phyloP scores from a whole-genome alignment of 2,888 invertebrate genomes.

The Eilema depressum region DNA sequence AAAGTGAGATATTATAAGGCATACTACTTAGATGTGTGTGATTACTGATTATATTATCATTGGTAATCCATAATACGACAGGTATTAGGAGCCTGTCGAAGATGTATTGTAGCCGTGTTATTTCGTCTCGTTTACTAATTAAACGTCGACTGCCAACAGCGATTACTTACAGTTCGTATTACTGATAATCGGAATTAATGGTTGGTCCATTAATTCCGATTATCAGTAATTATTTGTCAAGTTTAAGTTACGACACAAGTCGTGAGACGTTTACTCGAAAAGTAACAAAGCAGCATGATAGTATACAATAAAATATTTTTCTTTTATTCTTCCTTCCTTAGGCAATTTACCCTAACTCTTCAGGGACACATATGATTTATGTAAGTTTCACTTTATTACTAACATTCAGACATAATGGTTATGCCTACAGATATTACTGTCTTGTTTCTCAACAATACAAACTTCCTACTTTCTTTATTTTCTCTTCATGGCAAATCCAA shows the following conservation, averaged over 20 bases:
- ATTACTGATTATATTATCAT: background rate
- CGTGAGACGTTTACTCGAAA: background rate
- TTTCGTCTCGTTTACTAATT: background rate
- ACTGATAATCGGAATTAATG: constrained; percentile 1
- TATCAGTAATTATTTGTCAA: background rate
- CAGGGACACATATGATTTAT: constrained; percentile 6
- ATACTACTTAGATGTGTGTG: too few species aligned
- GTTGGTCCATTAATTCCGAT: too few species aligned
- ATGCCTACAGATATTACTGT: background rate
- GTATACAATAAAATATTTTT: background rate
- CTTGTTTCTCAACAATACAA: background rate
- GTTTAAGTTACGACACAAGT: background rate
- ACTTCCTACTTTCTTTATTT: constrained; percentile 16
- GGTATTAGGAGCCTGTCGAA: background rate
- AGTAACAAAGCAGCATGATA: background rate
- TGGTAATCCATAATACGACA: background rate
- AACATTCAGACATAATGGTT: background rate
- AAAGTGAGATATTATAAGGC: background rate
- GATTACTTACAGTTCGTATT: background rate
- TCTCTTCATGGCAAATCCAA: constrained; percentile 18
- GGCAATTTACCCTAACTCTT: background rate
- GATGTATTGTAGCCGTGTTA: background rate
- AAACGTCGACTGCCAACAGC: background rate
- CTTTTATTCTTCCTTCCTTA: background rate
- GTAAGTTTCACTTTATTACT: background rate